phyloP scores from a whole-genome alignment of 2,113 vertebrate species.

The Anhinga rufa region DNA sequence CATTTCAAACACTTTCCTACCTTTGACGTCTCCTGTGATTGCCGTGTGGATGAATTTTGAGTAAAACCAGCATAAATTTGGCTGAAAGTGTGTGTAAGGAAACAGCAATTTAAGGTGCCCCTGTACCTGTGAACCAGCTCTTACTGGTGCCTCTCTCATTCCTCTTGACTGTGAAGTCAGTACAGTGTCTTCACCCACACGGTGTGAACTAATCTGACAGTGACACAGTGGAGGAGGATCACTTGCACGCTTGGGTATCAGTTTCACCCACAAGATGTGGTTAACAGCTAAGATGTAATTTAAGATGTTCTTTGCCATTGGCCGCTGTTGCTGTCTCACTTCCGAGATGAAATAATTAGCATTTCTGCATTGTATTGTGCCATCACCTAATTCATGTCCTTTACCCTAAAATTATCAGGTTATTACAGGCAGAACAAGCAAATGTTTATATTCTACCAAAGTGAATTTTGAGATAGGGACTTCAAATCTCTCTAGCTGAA shows the following conservation, averaged over 20 bases:
- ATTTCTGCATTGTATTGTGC: neutral
- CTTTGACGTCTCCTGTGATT: neutral
- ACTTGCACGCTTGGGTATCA: neutral
- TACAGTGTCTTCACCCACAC: rapidly evolving
- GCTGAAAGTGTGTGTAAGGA: neutral
- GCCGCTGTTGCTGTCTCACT: neutral
- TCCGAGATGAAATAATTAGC: neutral
- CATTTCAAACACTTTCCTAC: neutral
- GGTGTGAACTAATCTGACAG: neutral
- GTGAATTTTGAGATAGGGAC: neutral
- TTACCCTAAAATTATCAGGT: neutral
- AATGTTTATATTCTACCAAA: neutral
- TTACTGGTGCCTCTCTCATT: neutral
- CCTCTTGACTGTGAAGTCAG: neutral
- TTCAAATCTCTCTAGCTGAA: neutral
- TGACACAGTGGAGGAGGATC: neutral
- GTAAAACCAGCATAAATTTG: neutral
- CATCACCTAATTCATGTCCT: neutral
- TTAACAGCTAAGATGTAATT: neutral
- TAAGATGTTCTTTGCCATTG: neutral
- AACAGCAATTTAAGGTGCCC: neutral
- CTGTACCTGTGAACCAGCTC: neutral
- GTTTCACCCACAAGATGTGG: neutral
- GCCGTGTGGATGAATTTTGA: neutral
- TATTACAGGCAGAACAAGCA: neutral